Evolutionary conservation across 2,113 vertebrate genomes (phyloP).

Genomic region (Sclerurus mexicanus): DNA sequence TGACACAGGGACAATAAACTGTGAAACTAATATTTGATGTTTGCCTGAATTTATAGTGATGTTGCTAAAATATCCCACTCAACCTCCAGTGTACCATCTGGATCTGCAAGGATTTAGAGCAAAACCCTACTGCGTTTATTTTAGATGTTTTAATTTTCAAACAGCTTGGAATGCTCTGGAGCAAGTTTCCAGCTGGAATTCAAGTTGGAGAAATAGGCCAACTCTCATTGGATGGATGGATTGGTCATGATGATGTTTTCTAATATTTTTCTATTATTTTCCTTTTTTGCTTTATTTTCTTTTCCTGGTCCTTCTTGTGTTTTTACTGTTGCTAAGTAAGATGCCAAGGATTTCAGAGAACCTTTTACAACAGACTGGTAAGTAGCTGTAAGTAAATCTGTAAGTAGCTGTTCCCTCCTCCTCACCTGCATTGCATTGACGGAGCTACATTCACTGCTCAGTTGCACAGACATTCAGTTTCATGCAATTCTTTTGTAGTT

Average conservation of each 20-base stretch:
- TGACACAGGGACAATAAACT: background rate
- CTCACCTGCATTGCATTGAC: background rate
- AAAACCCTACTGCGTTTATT: background rate
- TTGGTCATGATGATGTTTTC: background rate
- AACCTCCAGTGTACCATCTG: background rate
- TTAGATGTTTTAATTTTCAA: background rate
- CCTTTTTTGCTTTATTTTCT: background rate
- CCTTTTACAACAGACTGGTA: background rate
- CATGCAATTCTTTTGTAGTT: background rate
- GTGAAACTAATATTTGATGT: background rate
- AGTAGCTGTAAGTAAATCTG: too few species aligned
- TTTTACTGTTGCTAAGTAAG: background rate
- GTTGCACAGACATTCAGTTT: background rate
- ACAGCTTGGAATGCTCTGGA: background rate
- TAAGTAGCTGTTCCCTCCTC: background rate
- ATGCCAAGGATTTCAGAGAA: background rate
- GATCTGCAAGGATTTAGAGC: background rate
- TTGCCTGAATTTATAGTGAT: background rate
- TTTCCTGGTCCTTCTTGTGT: background rate
- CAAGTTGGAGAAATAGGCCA: background rate
- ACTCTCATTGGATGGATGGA: background rate
- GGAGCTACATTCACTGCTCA: background rate
- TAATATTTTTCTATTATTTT: background rate
- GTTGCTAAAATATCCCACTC: background rate
- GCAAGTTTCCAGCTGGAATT: background rate